A percentile compares a stretch with the other conserved stretches of the same genome.
Evolutionary conservation across 2,888 invertebrate species (phyloP).

Genomic region (Agapostemon virescens): DNA sequence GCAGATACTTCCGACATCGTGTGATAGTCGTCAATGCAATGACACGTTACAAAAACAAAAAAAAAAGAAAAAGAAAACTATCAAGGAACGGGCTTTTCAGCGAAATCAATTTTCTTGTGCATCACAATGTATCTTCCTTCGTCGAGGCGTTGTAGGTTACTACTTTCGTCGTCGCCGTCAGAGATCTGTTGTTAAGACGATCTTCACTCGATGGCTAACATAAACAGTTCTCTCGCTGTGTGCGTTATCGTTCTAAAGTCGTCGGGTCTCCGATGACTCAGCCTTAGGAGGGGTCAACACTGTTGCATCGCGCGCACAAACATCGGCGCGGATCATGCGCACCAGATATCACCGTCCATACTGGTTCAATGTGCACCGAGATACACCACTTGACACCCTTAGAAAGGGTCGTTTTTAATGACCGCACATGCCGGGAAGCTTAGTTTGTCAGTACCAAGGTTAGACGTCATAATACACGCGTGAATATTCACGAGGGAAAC

Average conservation of each 20-base stretch:
- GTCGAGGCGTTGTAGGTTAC: not conserved
- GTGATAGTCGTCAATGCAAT: not conserved
- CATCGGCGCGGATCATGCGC: conserved; percentile 11
- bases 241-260: conserved; percentile 21
- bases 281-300: conserved; percentile 19
- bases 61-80: too few relatives aligned
- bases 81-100: not conserved
- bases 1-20: conserved; percentile 4
- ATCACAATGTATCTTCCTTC: not conserved
- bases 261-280: conserved; percentile 19
- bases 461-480: not conserved
- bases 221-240: conserved; percentile 20
- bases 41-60: not conserved
- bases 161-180: not conserved
- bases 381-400: conserved; percentile 15
- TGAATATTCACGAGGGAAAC: not conserved
- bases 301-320: conserved; percentile 9
- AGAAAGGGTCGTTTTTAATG: conserved; percentile 14
- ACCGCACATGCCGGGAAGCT: not conserved
- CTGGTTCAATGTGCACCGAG: not conserved
- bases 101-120: not conserved
- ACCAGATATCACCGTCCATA: not conserved
- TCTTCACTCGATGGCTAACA: conserved; percentile 12
- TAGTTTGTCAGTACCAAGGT: not conserved
- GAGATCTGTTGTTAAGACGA: conserved; percentile 14